Conservation (phyloP, 2,113 vertebrate genomes). For the Casuarius casuarius region DNA sequence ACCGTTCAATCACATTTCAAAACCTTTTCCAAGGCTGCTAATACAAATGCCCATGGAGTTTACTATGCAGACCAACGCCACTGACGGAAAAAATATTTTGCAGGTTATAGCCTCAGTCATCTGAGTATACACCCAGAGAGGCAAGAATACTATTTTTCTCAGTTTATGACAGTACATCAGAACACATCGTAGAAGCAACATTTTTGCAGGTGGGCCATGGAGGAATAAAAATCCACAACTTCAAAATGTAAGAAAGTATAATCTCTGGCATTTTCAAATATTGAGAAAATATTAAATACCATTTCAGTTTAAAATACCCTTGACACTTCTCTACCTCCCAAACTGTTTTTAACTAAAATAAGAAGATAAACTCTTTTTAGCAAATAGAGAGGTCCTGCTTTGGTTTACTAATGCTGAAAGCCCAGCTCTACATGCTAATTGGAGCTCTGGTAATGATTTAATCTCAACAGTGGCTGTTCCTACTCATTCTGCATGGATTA, state of each 20-base stretch:
- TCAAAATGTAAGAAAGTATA: background rate
- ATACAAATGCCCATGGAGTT: background rate
- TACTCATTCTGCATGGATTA: background rate
- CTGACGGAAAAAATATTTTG: background rate
- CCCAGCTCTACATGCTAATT: background rate
- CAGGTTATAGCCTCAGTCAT: background rate
- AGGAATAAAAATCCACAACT: background rate
- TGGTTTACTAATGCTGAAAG: background rate
- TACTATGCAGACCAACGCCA: background rate
- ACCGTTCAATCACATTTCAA: conserved; percentile 26
- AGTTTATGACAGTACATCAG: background rate
- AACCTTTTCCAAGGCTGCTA: conserved; percentile 16
- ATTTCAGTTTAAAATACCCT: background rate
- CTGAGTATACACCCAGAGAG: background rate
- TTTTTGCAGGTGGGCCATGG: conserved; percentile 4
- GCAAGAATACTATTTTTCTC: background rate
- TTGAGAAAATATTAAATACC: background rate
- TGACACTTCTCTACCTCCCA: background rate
- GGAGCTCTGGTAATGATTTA: background rate
- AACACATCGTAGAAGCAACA: background rate
- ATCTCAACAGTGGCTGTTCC: background rate
- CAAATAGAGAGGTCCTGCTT: background rate
- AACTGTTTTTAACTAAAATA: background rate
- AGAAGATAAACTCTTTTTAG: background rate
- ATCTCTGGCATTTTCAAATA: background rate